Evolutionary conservation across 2,113 vertebrate species (phyloP).

Genomic region (Tachycineta bicolor): DNA sequence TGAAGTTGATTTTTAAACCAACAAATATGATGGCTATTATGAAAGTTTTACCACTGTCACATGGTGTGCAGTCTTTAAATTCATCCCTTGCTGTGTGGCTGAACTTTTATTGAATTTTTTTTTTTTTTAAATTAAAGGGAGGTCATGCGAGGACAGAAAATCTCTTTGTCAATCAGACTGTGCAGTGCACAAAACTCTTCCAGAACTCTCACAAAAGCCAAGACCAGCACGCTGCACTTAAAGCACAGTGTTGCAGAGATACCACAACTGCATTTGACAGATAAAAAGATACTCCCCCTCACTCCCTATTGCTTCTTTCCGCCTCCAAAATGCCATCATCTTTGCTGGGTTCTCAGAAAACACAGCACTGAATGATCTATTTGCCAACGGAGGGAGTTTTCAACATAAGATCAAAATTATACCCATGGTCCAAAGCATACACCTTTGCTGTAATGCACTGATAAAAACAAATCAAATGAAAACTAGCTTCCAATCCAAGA

Average conservation of each 20-base stretch:
- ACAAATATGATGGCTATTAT: slow-evolving; percentile 67
- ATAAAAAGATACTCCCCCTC: slow-evolving; percentile 1
- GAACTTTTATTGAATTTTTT: slow-evolving; percentile 69
- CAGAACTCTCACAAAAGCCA: slow-evolving; percentile 43
- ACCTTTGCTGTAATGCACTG: not conserved
- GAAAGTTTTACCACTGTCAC: slow-evolving; percentile 70
- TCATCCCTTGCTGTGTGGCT: slow-evolving; percentile 65
- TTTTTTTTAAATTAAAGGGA: slow-evolving; percentile 46
- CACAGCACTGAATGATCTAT: not conserved
- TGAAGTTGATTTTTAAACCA: slow-evolving; percentile 70
- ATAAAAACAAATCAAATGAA: not conserved
- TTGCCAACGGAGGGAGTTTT: slow-evolving; percentile 3
- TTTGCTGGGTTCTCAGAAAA: slow-evolving; percentile 34
- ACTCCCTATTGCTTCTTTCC: not conserved
- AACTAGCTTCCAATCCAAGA: not conserved
- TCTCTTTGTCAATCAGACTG: slow-evolving; percentile 50
- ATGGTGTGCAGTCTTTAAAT: slow-evolving; percentile 68
- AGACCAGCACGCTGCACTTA: slow-evolving; percentile 1
- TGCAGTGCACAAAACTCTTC: slow-evolving; percentile 39
- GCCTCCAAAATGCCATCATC: not conserved
- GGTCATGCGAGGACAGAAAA: slow-evolving; percentile 64
- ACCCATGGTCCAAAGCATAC: not conserved
- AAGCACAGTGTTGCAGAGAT: slow-evolving; percentile 22
- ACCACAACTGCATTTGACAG: slow-evolving; percentile 28
- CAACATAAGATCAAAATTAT: slow-evolving; percentile 2